Percentiles rank a stretch among this genome's conserved stretches.
phyloP scores from a whole-genome alignment of 2,797 vertebrate genomes.

The Ispidina lecontei region DNA sequence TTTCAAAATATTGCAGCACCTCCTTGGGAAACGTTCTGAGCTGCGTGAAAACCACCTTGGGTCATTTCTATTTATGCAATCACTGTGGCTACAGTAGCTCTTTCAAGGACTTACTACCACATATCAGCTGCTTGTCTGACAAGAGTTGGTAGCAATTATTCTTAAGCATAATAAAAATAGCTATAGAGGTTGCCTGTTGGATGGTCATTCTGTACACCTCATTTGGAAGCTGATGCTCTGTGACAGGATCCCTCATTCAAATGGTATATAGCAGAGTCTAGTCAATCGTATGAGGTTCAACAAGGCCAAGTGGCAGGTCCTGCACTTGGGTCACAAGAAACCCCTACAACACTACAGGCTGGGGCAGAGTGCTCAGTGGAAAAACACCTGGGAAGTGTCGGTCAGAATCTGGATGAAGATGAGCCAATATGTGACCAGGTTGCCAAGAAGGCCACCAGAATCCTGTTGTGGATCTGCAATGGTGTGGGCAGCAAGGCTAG shows the following conservation, averaged over 20 bases:
- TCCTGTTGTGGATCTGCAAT: not conserved
- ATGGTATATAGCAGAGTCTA: not conserved
- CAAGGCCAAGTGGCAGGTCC: not conserved
- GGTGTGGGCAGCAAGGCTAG: not conserved
- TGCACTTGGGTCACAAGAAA: not conserved
- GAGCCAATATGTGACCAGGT: not conserved
- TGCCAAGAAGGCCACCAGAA: not conserved
- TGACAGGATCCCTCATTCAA: not conserved
- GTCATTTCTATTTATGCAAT: not conserved
- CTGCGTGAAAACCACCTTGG: not conserved
- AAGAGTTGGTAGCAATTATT: not conserved
- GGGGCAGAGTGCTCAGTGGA: not conserved
- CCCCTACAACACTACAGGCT: not conserved
- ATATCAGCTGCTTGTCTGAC: not conserved
- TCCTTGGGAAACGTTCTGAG: not conserved
- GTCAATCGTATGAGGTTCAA: not conserved
- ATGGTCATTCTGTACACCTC: not conserved
- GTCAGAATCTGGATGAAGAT: not conserved
- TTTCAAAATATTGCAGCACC: not conserved
- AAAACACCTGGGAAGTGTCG: not conserved
- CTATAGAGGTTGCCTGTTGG: not conserved
- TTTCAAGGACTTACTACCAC: not conserved
- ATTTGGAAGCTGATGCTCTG: not conserved
- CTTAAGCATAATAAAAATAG: rapidly evolving
- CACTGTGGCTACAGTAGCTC: not conserved